Evolutionary conservation across 2,888 invertebrate species (phyloP).

Genomic region (Saturnia pavonia): DNA sequence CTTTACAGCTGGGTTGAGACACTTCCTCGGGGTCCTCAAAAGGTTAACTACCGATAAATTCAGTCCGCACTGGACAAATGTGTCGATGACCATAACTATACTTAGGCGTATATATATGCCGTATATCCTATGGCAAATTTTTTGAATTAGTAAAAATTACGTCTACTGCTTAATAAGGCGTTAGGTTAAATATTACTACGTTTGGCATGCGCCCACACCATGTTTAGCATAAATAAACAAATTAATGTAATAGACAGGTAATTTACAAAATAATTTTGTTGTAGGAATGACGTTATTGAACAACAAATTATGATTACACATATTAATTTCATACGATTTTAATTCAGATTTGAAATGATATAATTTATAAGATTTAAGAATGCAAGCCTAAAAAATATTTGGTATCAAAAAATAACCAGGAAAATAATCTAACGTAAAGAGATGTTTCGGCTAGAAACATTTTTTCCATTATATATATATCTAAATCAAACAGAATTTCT

Average conservation of each 20-base stretch:
- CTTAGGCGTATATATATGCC: neutral
- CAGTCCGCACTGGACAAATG: neutral
- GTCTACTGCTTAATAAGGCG: neutral
- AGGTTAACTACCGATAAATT: neutral
- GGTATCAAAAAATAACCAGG: neutral
- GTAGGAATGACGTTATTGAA: no score
- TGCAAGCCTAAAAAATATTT: neutral
- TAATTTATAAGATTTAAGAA: neutral
- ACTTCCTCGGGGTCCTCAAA: neutral
- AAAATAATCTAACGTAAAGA: neutral
- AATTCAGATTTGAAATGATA: neutral
- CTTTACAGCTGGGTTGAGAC: neutral
- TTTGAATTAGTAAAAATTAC: neutral
- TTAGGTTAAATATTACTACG: no score
- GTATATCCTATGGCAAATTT: neutral
- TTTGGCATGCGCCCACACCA: neutral
- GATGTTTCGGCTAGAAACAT: neutral
- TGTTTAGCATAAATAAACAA: neutral
- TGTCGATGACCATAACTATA: neutral
- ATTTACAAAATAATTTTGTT: neutral
- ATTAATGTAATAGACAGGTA: neutral
- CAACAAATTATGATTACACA: neutral
- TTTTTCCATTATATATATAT: no score
- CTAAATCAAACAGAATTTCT: neutral
- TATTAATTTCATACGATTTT: constrained; percentile 2